These are phyloP conservation scores for Hybognathus amarus DNA, from an alignment of 2,797 vertebrate genomes.

Conservation along the genomic window DNA sequence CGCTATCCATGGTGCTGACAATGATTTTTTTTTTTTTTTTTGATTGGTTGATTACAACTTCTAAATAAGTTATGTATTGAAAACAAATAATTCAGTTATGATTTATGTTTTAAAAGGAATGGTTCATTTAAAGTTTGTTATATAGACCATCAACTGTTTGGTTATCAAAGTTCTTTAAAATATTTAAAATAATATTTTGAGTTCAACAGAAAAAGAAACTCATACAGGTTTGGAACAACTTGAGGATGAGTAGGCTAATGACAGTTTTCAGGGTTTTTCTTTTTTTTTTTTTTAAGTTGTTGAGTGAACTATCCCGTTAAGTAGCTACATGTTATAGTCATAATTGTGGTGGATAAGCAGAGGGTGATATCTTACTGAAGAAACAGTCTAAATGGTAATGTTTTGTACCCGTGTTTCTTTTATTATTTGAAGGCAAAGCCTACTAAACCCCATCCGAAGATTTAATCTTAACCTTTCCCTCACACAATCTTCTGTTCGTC, in stretches of 20 bases:
- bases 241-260: too few relatives aligned
- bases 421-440: background rate
- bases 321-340: background rate
- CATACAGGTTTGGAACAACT: too few relatives aligned
- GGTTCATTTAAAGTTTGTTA: too few relatives aligned
- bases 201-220: too few relatives aligned
- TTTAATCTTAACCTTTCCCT: background rate
- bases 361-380: background rate
- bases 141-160: too few relatives aligned
- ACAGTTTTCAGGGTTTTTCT: too few relatives aligned
- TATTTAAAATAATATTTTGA: too few relatives aligned
- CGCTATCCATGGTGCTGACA: constrained; percentile 71
- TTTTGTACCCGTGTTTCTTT: background rate
- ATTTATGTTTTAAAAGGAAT: background rate
- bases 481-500: background rate
- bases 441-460: background rate
- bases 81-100: background rate
- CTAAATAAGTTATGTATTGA: background rate
- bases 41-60: background rate
- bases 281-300: too few relatives aligned
- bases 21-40: background rate
- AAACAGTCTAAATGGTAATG: background rate
- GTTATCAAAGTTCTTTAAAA: too few relatives aligned
- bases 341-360: background rate
- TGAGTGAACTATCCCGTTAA: too few relatives aligned